These are phyloP conservation scores for Drosophila macrospina DNA, from an alignment of 2,888 invertebrate species.

Conservation along the genomic window DNA sequence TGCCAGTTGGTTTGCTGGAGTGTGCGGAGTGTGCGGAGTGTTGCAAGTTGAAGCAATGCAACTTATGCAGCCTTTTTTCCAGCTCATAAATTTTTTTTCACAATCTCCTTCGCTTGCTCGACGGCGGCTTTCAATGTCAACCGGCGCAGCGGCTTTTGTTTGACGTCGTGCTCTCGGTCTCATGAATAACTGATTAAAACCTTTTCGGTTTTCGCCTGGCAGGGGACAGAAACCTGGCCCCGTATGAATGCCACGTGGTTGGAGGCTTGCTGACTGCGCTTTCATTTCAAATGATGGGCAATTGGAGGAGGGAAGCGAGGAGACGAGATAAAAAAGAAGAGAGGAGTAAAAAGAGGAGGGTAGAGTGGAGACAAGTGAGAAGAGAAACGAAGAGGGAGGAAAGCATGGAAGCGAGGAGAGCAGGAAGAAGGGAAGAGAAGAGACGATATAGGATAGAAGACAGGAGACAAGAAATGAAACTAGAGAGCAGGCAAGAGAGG, in stretches of 20 bases:
- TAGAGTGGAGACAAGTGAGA: no score
- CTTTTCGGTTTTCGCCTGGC: conserved; percentile 61
- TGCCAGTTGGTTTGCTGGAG: background rate
- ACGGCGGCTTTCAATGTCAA: conserved; percentile 72
- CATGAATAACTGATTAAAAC: conserved; percentile 82
- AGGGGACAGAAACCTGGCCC: conserved; percentile 7
- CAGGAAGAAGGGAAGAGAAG: no score
- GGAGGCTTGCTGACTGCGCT: conserved; percentile 50
- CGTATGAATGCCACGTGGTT: conserved; percentile 7
- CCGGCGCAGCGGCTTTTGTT: conserved; percentile 76
- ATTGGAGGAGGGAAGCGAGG: conserved; percentile 9
- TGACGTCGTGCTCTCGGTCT: conserved; percentile 70
- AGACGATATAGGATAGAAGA: no score
- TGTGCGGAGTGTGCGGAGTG: background rate
- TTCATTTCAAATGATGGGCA: conserved; percentile 75
- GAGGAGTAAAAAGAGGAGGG: no score
- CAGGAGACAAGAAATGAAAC: no score
- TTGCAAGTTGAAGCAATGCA: conserved; percentile 37
- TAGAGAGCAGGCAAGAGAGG: no score
- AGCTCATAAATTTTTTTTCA: conserved; percentile 78
- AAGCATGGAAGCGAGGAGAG: no score
- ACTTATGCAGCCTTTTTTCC: conserved; percentile 64
- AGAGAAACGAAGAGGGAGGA: no score
- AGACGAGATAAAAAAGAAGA: no score
- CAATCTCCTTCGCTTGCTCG: conserved; percentile 27